Base-by-base conservation (phyloP, 1,140 invertebrate species). In the Drosophila navojoa region DNA sequence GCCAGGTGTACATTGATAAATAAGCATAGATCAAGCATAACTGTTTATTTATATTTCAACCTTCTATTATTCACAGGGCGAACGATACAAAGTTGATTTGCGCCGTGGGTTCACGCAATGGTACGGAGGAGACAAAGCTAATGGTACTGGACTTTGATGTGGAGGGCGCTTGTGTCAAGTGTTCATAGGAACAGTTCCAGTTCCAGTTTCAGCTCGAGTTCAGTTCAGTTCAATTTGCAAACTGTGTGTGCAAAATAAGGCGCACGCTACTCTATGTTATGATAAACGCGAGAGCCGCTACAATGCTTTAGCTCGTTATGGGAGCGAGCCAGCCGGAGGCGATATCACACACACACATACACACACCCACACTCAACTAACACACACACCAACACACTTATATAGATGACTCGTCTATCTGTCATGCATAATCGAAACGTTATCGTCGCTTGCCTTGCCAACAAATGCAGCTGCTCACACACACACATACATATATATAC, bases 41-140 rank as follows among this genome's bases (percentile, higher is more conserved):
- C 19, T 22, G 3, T 29, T 29, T 29, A 29, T 29, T 29, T 29
- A 0, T 29, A 29, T 9, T 6, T 19, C 11, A 9, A 4, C 3
- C 3, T 47, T 57, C 0, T 0, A 61, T 59, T 9, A 61, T 59
- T 9, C 50, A 16, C 22, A 92, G 94, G 50, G 98, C 98, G 35
- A 99, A 96, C 79, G 97, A 98, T 81, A 99, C 98, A 3, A 98
- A 99, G 93, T 94, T 99, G 47, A 98, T 99, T 42, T 99, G 98
- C 93, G 98, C 99, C 0, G 98, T 99, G 3, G 99, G 99, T 52
- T 99, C 98, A 79, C 95, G 99, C 10, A 99, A 99, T 91, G 98
- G 98, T 22, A 99, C 98, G 0, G 99, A 99, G 93, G 98, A 99
- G 93, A 99, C 99, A 0, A 99, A 99, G 93, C 94, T 99, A 7